These are phyloP conservation scores for Hybos culiciformis DNA, from an alignment of 2,888 invertebrate genomes.

Conservation along the genomic window DNA sequence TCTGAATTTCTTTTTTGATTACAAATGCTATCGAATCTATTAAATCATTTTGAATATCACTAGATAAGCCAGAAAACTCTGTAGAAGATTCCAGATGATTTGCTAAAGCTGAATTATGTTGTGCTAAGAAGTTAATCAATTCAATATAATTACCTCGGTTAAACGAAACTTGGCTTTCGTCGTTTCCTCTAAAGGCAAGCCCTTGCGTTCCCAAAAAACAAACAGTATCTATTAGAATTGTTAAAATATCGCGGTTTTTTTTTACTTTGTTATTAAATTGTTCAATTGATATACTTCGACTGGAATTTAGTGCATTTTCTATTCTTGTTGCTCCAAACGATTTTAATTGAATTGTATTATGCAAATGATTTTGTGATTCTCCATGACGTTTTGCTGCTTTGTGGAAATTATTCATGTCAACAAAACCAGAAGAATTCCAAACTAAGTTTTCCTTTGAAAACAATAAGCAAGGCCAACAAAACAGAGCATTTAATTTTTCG, in stretches of 20 bases:
- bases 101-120: slow-evolving; percentile 14
- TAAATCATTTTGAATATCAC: slow-evolving; percentile 20
- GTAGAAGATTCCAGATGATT: slow-evolving; percentile 16
- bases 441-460: background rate
- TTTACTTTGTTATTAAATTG: slow-evolving; percentile 16
- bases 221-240: slow-evolving; percentile 14
- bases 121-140: slow-evolving; percentile 14
- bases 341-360: background rate
- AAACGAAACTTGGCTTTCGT: slow-evolving; percentile 12
- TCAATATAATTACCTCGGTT: slow-evolving; percentile 17
- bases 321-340: background rate
- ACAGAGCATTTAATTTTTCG: background rate
- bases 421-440: background rate
- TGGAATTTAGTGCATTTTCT: background rate
- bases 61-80: slow-evolving; percentile 18
- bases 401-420: slow-evolving; percentile 1
- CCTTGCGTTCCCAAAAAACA: slow-evolving; percentile 13
- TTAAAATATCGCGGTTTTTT: slow-evolving; percentile 16
- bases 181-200: slow-evolving; percentile 11
- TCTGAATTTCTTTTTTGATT: slow-evolving; percentile 14
- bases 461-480: background rate
- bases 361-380: background rate
- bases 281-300: background rate
- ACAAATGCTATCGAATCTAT: slow-evolving; percentile 13
- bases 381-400: background rate